A percentile compares a stretch with the other conserved stretches of the same genome.
phyloP scores from a whole-genome alignment of 1,140 invertebrate species.

The Ceratosolen fusciceps region DNA sequence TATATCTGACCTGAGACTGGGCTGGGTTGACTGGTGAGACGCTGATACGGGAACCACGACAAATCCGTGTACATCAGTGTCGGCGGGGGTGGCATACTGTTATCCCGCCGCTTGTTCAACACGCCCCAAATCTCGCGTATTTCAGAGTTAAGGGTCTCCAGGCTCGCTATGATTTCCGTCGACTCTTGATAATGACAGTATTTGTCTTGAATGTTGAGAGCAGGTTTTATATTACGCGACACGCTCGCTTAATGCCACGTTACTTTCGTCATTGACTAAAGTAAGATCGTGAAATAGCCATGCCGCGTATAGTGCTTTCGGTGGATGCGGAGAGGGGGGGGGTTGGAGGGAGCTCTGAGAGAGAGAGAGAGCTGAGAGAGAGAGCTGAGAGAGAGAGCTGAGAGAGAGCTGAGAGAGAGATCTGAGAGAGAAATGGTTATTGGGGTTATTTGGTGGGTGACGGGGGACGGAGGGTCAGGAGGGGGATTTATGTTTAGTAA shows the following conservation, averaged over 20 bases:
- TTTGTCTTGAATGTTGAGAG: conserved; percentile 52
- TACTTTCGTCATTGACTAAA: not conserved
- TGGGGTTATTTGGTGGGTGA: too few relatives aligned
- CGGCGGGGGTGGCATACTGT: conserved; percentile 73
- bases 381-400: too few relatives aligned
- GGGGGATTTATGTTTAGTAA: conserved; percentile 16
- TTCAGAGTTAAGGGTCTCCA: conserved; percentile 80
- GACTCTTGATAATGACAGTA: conserved; percentile 74
- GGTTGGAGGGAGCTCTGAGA: too few relatives aligned
- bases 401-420: too few relatives aligned
- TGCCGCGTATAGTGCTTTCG: too few relatives aligned
- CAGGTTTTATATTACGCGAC: conserved; percentile 10
- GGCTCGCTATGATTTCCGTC: conserved; percentile 78
- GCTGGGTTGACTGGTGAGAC: conserved; percentile 61
- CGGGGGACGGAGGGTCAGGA: not conserved
- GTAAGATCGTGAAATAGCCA: too few relatives aligned
- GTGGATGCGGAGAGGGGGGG: too few relatives aligned
- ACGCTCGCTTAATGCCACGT: not conserved
- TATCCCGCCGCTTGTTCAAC: conserved; percentile 76
- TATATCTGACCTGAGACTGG: conserved; percentile 61
- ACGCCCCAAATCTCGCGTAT: conserved; percentile 81
- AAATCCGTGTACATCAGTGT: conserved; percentile 76
- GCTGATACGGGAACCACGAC: conserved; percentile 72
- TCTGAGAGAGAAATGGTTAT: too few relatives aligned
- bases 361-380: too few relatives aligned